phyloP scores from a whole-genome alignment of 2,113 vertebrate genomes.

The Pandion haliaetus region DNA sequence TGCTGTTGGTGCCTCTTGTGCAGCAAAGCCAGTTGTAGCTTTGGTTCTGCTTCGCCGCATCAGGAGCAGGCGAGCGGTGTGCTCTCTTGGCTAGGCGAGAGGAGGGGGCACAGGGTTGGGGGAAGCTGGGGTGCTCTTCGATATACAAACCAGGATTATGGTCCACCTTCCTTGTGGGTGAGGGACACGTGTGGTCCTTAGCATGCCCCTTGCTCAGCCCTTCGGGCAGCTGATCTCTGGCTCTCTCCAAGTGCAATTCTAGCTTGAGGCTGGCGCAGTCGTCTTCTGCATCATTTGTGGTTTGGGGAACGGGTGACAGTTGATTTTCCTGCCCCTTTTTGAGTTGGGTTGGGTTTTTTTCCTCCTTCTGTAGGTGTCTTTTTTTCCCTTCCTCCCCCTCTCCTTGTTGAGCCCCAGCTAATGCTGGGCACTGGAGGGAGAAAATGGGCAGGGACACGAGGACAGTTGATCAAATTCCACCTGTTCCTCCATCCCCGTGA shows the following conservation, averaged over 20 bases:
- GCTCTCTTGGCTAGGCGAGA: background rate
- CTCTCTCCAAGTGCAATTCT: background rate
- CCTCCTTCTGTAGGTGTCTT: background rate
- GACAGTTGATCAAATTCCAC: background rate
- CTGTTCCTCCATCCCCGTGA: background rate
- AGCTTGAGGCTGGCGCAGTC: background rate
- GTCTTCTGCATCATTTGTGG: accelerated
- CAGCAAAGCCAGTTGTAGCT: background rate
- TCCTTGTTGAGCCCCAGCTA: background rate
- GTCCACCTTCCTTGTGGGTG: background rate
- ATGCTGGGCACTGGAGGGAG: background rate
- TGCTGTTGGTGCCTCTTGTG: conserved; percentile 51
- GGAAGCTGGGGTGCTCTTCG: background rate
- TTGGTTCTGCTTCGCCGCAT: accelerated
- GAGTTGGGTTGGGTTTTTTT: background rate
- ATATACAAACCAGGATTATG: background rate
- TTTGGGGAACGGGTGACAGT: background rate
- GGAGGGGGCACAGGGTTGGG: background rate
- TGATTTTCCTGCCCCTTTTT: background rate
- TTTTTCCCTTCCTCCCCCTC: background rate
- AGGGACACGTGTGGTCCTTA: background rate
- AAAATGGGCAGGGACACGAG: background rate
- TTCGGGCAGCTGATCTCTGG: background rate
- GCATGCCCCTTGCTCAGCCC: background rate
- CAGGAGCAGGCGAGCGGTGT: background rate